phyloP scores from a whole-genome alignment of 2,797 vertebrate genomes.

The Echiichthys vipera region DNA sequence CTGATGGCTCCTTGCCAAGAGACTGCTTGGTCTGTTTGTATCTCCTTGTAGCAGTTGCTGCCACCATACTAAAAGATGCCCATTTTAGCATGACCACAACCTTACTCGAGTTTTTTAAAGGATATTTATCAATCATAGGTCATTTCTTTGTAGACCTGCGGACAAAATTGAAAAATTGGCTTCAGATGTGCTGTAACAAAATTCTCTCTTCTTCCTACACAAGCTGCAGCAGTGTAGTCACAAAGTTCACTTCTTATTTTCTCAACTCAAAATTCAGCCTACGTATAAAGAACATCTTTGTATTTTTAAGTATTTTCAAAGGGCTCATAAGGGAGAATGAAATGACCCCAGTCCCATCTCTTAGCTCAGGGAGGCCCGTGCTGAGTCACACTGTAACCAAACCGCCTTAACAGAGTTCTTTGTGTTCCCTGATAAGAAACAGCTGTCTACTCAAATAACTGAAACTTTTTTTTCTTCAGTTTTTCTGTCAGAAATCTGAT shows the following conservation, averaged over 20 bases:
- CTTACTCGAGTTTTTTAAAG: background rate
- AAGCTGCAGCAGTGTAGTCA: constrained; percentile 5
- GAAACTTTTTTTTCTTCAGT: constrained; percentile 38
- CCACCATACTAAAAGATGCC: background rate
- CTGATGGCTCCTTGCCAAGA: constrained; percentile 41
- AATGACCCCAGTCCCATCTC: constrained; percentile 49
- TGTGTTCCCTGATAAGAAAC: constrained; percentile 74
- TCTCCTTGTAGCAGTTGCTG: constrained; percentile 29
- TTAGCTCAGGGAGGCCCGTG: constrained; percentile 53
- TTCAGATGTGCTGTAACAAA: constrained; percentile 11
- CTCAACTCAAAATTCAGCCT: background rate
- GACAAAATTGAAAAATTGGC: background rate
- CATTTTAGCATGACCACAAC: background rate
- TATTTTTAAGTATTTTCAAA: constrained; percentile 15
- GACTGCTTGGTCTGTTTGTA: constrained; percentile 15
- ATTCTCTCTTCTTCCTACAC: background rate
- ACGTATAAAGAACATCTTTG: constrained; percentile 10
- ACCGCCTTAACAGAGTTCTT: constrained; percentile 68
- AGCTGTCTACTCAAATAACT: constrained; percentile 76
- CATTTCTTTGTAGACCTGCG: background rate
- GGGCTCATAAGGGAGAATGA: constrained; percentile 27
- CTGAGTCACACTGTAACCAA: constrained; percentile 75
- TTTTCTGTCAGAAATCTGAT: constrained; percentile 27
- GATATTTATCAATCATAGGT: background rate
- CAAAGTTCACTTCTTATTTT: background rate